Evolutionary conservation across 1,140 invertebrate genomes (phyloP), one percentile per base, ranked within the genome.

Genomic region (Lucilia cuprina): DNA sequence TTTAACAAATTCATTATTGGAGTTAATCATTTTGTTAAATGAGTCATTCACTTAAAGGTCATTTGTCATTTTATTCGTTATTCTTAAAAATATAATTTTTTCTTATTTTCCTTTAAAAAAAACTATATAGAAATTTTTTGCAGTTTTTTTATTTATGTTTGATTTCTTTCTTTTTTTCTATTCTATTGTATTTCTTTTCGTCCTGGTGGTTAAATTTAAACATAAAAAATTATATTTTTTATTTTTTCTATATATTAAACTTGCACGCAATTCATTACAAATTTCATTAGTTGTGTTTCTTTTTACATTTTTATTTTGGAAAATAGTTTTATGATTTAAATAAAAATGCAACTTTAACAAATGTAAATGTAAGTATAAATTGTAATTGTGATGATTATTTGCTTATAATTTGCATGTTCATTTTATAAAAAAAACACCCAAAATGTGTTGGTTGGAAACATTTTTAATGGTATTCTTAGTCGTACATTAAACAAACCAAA

Each of bases 341-440:
- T 30, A 30, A 21, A 21, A 21, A 70, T 25, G 19, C 65, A 70
- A 70, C 65, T 70, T 21, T 21, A 21, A 70, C 65, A 70, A 70
- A 70, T 21, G 8, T 70, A 55, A 55, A 70, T 70, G 65, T 70
- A 70, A 70, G 65, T 70, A 70, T 70, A 21, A 25, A 21, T 21
- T 21, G 65, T 70, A 21, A 25, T 70, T 70, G 65, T 70, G 65
- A 70, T 21, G 9, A 70, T 70, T 19, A 21, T 60, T 25, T 21
- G 65, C 65, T 70, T 70, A 70, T n/a, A 21, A 70, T 70, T 25
- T 70, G 65, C 65, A 70, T 70, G 65, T 19, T n/a, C 65, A 70
- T 21, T 70, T 19, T 21, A 70, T 10, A 10, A 21, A 70, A 70
- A 70, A 60, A 60, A 60, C 41, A 41, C 41, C 41, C 41, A 60